Evolutionary conservation across 2,797 vertebrate genomes (phyloP), one percentile per base, ranked within the genome.

Genomic region (Peromyscus melanophrys): DNA sequence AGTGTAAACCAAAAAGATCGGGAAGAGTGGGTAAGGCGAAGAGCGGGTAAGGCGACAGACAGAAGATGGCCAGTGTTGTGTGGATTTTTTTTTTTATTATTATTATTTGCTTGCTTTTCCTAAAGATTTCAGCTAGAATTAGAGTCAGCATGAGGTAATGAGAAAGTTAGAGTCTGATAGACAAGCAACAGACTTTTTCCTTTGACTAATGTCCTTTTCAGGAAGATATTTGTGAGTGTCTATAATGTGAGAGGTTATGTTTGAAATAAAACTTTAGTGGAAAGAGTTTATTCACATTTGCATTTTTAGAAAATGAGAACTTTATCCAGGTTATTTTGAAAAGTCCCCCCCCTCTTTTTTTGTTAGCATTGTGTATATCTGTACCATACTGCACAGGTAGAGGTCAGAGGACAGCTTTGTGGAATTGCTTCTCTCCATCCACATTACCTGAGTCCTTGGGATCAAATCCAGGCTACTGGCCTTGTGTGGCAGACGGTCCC

Each of bases 251-350:
- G 46, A 93, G 55, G 52, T 95, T 75, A 65, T 40, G 69, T 75
- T 96, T 89, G 78, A 93, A 93, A 78, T 63, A 73, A 52, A 91
- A 81, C 21, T 67, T 84, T 2, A 90, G 69, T 93, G 80, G 52
- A 96, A 93, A 73, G n/a, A 71, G 52, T 93, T 87, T 92, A 63
- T 85, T 95, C 71, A 94, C 19, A 93, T 29, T 59, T 78, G 4
- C 21, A 13, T 37, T 95, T 93, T 73, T 34, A 61, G 63, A 65
- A 27, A 46, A 55, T 40, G 61, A 92, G 49, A 90, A n/a, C 63
- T 89, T 90, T 67, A 55, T 91, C 40, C 55, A 69, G 11, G 46
- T 52, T 57, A 9, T 67, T 34, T 65, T 3, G 4, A 40, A 0
- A 87, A 13, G 23, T 12, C 25, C 25, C 7, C 27, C 49, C 9